phyloP scores from a whole-genome alignment of 2,797 vertebrate species.

The Channallabes apus region DNA sequence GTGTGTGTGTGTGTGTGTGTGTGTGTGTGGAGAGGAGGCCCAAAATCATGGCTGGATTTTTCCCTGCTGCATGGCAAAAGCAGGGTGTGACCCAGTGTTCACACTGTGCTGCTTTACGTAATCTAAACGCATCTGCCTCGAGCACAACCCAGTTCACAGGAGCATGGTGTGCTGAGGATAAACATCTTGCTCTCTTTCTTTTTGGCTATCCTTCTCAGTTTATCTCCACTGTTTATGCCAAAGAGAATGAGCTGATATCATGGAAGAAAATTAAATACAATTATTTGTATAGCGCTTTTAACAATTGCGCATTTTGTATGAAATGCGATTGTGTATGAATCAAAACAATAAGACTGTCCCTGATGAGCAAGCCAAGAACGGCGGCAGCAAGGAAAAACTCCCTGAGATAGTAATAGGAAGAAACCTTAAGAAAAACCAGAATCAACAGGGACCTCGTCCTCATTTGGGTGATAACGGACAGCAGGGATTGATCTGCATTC shows the following conservation, averaged over 20 bases:
- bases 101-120: constrained; percentile 33
- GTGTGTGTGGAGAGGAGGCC: constrained; percentile 21
- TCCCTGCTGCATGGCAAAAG: constrained; percentile 31
- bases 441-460: too few species aligned
- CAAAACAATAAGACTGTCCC: too few species aligned
- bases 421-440: too few species aligned
- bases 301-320: too few species aligned
- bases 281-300: too few species aligned
- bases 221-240: not conserved
- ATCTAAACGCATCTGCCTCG: constrained; percentile 12
- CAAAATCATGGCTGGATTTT: constrained; percentile 30
- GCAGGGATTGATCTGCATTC: too few species aligned
- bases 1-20: constrained; percentile 7
- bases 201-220: not conserved
- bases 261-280: not conserved
- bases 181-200: not conserved
- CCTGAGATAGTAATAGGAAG: too few species aligned
- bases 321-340: too few species aligned
- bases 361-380: too few species aligned
- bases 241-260: constrained; percentile 19
- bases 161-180: not conserved
- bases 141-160: not conserved
- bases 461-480: too few species aligned
- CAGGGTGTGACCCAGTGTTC: constrained; percentile 35
- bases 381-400: too few species aligned